phyloP scores from a whole-genome alignment of 2,113 vertebrate species.

The Trinectes maculatus region DNA sequence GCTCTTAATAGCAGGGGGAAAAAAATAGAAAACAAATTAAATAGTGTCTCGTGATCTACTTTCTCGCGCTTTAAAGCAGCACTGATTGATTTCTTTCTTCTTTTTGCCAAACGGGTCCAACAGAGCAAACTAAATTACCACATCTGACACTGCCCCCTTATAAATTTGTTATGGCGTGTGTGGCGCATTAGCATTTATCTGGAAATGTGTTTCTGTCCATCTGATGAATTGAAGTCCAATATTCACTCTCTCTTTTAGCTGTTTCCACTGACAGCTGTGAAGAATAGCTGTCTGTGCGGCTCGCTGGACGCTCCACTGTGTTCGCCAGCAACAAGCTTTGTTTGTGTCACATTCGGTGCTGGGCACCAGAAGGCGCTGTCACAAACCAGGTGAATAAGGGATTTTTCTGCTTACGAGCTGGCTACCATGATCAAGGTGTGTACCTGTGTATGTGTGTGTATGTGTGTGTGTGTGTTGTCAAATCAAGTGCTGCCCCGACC shows the following conservation, averaged over 20 bases:
- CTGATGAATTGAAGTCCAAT: constrained; percentile 19
- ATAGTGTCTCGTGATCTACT: too few relatives aligned
- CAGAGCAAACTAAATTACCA: constrained; percentile 25
- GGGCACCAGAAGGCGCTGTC: neutral
- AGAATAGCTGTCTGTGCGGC: constrained; percentile 7
- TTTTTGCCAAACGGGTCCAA: neutral
- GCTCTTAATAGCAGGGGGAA: neutral
- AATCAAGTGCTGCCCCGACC: neutral
- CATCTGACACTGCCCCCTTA: constrained; percentile 13
- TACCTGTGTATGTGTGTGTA: too few relatives aligned
- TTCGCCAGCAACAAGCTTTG: neutral
- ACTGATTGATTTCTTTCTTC: constrained; percentile 1
- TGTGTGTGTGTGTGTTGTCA: too few relatives aligned
- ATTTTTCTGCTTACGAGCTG: neutral
- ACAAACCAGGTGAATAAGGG: neutral
- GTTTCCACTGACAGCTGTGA: constrained; percentile 13
- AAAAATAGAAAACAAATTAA: neutral
- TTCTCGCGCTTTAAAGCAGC: neutral
- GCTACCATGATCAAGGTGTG: too few relatives aligned
- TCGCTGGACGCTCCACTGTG: neutral
- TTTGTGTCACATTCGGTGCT: neutral
- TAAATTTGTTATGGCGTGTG: constrained; percentile 10
- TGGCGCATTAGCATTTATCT: constrained; percentile 16
- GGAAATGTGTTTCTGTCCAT: constrained; percentile 10
- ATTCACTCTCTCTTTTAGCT: constrained; percentile 10